Percentiles rank a stretch among this genome's conserved stretches.
These are phyloP conservation scores for Gambusia holbrooki DNA, from an alignment of 2,113 vertebrate genomes.

Conservation along the genomic window DNA sequence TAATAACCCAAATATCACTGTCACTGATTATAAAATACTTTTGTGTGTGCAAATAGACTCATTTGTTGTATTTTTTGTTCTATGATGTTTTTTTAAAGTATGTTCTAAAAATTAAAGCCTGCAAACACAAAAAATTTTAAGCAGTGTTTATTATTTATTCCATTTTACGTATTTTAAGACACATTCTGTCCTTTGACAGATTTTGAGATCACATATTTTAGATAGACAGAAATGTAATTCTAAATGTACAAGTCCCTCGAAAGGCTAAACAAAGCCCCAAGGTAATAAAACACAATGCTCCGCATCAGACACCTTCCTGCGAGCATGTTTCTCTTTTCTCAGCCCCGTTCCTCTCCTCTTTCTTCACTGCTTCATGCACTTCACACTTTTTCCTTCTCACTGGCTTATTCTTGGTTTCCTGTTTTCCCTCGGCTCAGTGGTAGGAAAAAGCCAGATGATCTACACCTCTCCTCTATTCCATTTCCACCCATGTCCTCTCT, in stretches of 20 bases:
- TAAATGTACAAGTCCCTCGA: slow-evolving; percentile 16
- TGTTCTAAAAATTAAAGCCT: neutral
- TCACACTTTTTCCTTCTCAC: slow-evolving; percentile 33
- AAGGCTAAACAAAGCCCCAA: slow-evolving; percentile 21
- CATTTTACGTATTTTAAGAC: neutral
- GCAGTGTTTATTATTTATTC: slow-evolving; percentile 14
- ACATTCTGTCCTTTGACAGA: slow-evolving; percentile 16
- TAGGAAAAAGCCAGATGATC: slow-evolving; percentile 50
- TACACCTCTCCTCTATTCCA: slow-evolving; percentile 37
- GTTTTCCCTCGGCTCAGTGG: slow-evolving; percentile 22
- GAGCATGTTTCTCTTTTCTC: slow-evolving; percentile 13
- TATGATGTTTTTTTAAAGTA: neutral
- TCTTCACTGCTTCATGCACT: slow-evolving; percentile 17
- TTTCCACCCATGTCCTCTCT: slow-evolving; percentile 15
- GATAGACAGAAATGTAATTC: slow-evolving; percentile 21
- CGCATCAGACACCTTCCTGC: slow-evolving; percentile 16
- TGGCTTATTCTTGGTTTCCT: slow-evolving; percentile 22
- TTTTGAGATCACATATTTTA: slow-evolving; percentile 25
- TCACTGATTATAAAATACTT: slow-evolving; percentile 11
- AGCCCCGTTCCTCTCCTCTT: slow-evolving; percentile 3
- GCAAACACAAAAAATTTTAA: neutral
- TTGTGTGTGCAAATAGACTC: neutral
- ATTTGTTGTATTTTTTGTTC: neutral
- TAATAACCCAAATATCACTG: neutral
- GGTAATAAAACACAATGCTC: slow-evolving; percentile 2